Conservation (phyloP, 2,888 invertebrate species). For the Callyntrura sp. region DNA sequence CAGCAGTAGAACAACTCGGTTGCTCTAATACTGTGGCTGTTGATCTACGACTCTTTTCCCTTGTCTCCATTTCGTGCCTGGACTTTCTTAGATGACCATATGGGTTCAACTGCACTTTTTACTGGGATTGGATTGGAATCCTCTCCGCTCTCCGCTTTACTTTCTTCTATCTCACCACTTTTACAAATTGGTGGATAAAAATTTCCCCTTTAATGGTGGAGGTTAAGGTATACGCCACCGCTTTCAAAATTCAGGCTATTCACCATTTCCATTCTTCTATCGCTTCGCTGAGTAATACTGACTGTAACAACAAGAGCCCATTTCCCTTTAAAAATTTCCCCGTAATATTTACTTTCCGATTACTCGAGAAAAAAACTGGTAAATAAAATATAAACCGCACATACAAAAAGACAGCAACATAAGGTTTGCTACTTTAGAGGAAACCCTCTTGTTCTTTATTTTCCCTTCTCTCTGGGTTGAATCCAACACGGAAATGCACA, state of each 20-base stretch:
- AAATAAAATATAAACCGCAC: neutral
- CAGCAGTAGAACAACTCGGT: slow-evolving; percentile 42
- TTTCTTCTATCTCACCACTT: neutral
- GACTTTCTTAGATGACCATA: slow-evolving; percentile 49
- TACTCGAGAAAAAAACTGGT: neutral
- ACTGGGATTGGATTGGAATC: neutral
- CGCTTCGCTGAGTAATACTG: neutral
- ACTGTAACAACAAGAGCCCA: too few relatives aligned
- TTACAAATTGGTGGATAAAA: neutral
- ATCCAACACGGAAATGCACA: slow-evolving; percentile 55
- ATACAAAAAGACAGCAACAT: neutral
- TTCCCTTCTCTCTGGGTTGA: neutral
- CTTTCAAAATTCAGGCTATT: neutral
- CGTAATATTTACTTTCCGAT: too few relatives aligned
- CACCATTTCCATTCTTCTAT: neutral
- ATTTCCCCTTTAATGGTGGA: neutral
- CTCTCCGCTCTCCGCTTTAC: neutral
- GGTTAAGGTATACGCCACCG: neutral
- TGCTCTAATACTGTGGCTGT: slow-evolving; percentile 12
- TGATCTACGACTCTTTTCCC: neutral
- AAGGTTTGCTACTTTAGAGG: neutral
- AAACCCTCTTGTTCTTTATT: neutral
- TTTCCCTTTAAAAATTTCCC: neutral
- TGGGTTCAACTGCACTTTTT: slow-evolving; percentile 38
- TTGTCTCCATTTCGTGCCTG: slow-evolving; percentile 47